These are phyloP conservation scores for Hypanus sabinus DNA, from an alignment of 2,113 vertebrate genomes.

Conservation along the genomic window DNA sequence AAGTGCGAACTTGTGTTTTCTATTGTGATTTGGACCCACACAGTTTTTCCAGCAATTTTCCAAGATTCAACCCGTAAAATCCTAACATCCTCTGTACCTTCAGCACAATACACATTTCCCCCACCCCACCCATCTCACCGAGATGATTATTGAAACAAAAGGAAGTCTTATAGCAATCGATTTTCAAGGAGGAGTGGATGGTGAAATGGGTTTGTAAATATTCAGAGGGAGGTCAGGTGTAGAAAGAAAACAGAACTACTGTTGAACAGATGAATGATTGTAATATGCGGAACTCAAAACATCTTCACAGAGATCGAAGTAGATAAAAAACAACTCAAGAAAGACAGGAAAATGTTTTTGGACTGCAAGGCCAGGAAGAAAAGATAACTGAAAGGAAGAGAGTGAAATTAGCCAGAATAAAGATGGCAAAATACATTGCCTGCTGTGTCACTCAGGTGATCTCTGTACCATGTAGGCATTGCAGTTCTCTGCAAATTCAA, in stretches of 20 bases:
- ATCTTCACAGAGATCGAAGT: background rate
- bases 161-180: background rate
- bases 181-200: conserved; percentile 18
- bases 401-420: conserved; percentile 37
- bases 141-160: conserved; percentile 3
- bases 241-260: conserved; percentile 16
- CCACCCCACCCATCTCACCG: background rate
- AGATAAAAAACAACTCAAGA: background rate
- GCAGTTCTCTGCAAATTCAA: conserved; percentile 26
- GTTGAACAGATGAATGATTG: conserved; percentile 11
- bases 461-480: conserved; percentile 31
- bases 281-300: background rate
- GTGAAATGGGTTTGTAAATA: conserved; percentile 7
- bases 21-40: background rate
- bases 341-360: background rate
- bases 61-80: no score
- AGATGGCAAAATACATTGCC: conserved; percentile 33
- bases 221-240: background rate
- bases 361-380: conserved; percentile 19
- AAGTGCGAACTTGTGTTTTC: no score
- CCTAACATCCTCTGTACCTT: no score
- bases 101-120: no score
- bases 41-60: background rate
- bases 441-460: conserved; percentile 28
- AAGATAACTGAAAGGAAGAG: conserved; percentile 32